Evolutionary conservation across 2,888 invertebrate genomes (phyloP), one percentile per base, ranked within the genome.

Genomic region (Clunio marinus): DNA sequence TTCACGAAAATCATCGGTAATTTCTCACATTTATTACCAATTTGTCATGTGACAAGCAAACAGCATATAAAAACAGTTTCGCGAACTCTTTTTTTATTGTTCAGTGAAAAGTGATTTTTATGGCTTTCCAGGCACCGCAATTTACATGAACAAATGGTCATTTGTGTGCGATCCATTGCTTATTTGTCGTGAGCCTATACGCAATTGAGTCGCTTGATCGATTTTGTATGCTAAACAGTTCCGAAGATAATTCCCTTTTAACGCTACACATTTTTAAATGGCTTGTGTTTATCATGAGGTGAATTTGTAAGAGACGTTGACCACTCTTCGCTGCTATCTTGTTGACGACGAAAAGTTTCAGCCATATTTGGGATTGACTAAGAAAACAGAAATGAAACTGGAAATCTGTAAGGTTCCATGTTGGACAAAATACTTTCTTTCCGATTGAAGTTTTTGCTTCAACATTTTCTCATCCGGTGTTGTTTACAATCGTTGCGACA

Each of bases 191-290:
- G 22, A 24, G 51, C 10, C 20, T n/a, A 51, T 7, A 24, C 24
- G 51, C 57, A 57, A 27, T 15, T 15, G 15, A 27, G 27, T 46
- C 51, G n/a, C 17, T 51, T 22, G 63, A 63, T 63, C 63, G 46
- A 63, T 63, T 63, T 63, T 37, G 37, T 63, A 63, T 63, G 63
- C 63, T 63, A 63, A 63, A 51, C 51, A 51, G 22, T 20, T 17
- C n/a, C 46, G 15, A 37, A 17, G 46, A 63, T 63, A 37, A 63
- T 63, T 63, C 63, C 46, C 63, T 63, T 59, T 25, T 60, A 35
- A 37, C 37, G 25, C 46, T 10, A 27, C 22, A 37, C 37, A 25
- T 25, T n/a, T 60, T 46, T 45, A 37, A 63, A 35, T 60, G 24
- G 2, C 4, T 7, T 46, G 22, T 10, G 24, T 28, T 63, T 24